Evolutionary conservation across 2,113 vertebrate species (phyloP).

Genomic region (Sapayoa aenigma): DNA sequence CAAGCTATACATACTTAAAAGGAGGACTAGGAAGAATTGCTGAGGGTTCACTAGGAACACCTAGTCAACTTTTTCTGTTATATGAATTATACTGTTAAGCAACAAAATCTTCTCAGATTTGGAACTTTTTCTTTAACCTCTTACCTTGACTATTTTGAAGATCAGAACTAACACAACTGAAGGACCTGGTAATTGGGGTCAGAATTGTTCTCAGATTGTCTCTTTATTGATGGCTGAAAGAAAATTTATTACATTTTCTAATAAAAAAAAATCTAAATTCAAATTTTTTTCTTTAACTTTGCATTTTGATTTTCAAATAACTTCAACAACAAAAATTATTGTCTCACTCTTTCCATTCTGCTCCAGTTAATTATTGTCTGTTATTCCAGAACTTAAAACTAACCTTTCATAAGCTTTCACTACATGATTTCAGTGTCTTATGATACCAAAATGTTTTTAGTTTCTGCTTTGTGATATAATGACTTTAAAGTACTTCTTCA

Average conservation of each 20-base stretch:
- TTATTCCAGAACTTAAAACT: not conserved
- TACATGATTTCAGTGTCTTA: not conserved
- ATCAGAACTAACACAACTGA: not conserved
- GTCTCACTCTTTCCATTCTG: not conserved
- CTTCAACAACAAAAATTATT: not conserved
- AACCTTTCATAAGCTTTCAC: not conserved
- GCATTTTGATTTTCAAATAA: not conserved
- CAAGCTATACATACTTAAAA: not conserved
- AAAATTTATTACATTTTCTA: not conserved
- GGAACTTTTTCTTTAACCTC: not conserved
- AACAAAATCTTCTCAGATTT: not conserved
- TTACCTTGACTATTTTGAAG: not conserved
- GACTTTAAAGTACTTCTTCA: not conserved
- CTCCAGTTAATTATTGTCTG: not conserved
- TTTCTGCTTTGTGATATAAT: not conserved
- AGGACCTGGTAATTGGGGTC: not conserved
- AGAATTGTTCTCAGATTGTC: not conserved
- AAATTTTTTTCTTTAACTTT: not conserved
- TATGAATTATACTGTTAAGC: not conserved
- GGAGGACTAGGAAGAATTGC: not conserved
- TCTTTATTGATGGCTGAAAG: not conserved
- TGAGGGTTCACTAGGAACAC: not conserved
- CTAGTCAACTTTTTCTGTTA: not conserved
- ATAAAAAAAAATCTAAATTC: not conserved
- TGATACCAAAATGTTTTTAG: not conserved